A percentile compares a stretch with the other conserved stretches of the same genome.
Conservation (phyloP, 2,888 invertebrate genomes). For the Scaptomyza reducta region DNA sequence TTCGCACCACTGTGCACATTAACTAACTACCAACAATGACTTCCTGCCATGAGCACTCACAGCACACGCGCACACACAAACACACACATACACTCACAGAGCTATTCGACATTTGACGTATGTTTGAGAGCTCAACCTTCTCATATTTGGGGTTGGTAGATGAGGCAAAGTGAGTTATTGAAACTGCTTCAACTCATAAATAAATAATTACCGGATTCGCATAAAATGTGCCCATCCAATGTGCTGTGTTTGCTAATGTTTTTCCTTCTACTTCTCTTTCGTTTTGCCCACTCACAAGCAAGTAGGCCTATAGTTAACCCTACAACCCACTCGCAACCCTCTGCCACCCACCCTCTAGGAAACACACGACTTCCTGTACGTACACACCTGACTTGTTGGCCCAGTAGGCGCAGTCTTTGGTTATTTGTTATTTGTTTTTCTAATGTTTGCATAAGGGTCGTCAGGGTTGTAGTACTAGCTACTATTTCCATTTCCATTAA, state of each 20-base stretch:
- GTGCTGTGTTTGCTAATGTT: constrained; percentile 64
- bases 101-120: constrained; percentile 62
- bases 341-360: background rate
- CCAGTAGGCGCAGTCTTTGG: constrained; percentile 40
- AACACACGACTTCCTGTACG: constrained; percentile 39
- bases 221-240: constrained; percentile 66
- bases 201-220: constrained; percentile 83
- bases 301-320: constrained; percentile 24
- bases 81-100: constrained; percentile 12
- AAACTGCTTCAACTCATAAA: constrained; percentile 83
- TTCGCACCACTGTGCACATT: constrained; percentile 80
- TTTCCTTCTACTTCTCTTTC: constrained; percentile 17
- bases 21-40: constrained; percentile 78
- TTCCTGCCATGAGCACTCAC: constrained; percentile 63
- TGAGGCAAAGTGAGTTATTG: constrained; percentile 81
- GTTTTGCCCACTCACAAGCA: constrained; percentile 29
- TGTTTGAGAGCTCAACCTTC: constrained; percentile 22
- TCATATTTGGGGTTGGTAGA: background rate
- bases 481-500: constrained; percentile 68
- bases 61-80: constrained; percentile 11
- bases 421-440: constrained; percentile 64
- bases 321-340: constrained; percentile 8
- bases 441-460: constrained; percentile 57
- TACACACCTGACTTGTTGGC: constrained; percentile 34
- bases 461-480: constrained; percentile 26